Base-by-base conservation (phyloP, 2,888 invertebrate genomes). In the Gortyna flavago region DNA sequence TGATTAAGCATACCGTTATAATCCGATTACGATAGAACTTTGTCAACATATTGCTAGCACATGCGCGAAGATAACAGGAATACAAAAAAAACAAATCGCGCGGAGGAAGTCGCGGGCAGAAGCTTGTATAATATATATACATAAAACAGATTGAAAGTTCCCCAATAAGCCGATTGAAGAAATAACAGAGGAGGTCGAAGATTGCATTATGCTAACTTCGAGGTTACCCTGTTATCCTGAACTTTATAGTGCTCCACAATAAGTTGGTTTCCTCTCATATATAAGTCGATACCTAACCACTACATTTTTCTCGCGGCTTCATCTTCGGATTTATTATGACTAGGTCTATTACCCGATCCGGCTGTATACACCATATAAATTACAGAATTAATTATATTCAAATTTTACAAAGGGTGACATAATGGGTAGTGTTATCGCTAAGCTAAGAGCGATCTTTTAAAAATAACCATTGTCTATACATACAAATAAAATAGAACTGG, bases 101-200 rank as follows among this genome's bases (percentile, higher is more conserved):
- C 44, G 13, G 44, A 13, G 16, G 25, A 54, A 54, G 54, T 54
- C n/a, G 11, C 54, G 25, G 3, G 25, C 54, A 54, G 54, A 54
- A 25, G 54, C 25, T 54, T 21, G 54, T 9, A 54, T 54, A 54
- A 54, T 54, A 21, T 29, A 67, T 35, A 48, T 18, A 68, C 29
- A 54, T 59, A 38, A 57, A 70, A 61, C 29, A 80, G 25, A 70
- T 44, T 70, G 32, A 57, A 80, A 71, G 62, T 71, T 72, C 18
- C 21, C 6, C 67, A 81, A 77, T 81, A 77, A 77, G 77, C 57
- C 71, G 51, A 80, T 76, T 65, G 78, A 75, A 57, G 54, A 78
- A 76, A 80, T 80, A 77, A 68, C 72, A 72, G 29, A 80, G 59
- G 64, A 61, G 65, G 18, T 73, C n/a, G 51, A 44, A 65, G 41